These are phyloP conservation scores for Etia nguti DNA, from an alignment of 2,113 vertebrate genomes.

Conservation along the genomic window DNA sequence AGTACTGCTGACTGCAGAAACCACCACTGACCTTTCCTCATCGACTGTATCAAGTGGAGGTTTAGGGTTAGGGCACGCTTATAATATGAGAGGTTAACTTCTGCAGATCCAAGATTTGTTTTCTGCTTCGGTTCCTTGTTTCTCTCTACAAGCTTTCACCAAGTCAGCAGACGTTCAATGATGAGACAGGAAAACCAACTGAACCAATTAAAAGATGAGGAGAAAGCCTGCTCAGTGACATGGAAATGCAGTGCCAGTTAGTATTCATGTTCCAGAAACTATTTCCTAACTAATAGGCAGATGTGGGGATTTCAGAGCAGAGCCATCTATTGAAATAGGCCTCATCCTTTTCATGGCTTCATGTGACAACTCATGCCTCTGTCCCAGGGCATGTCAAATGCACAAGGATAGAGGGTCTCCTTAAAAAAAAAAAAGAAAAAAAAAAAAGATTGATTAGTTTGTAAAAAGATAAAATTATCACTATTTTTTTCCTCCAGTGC, in stretches of 20 bases:
- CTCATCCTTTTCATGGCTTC: constrained; percentile 40
- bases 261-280: neutral
- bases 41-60: neutral
- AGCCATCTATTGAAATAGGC: constrained; percentile 28
- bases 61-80: neutral
- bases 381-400: neutral
- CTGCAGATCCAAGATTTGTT: neutral
- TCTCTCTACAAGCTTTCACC: neutral
- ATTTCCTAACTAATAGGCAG: constrained; percentile 38
- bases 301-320: constrained; percentile 14
- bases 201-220: constrained; percentile 17
- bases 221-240: constrained; percentile 32
- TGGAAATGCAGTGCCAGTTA: constrained; percentile 43
- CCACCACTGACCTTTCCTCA: neutral
- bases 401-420: neutral
- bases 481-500: rapidly evolving
- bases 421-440: neutral
- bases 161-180: constrained; percentile 8
- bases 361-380: constrained; percentile 37
- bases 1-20: neutral
- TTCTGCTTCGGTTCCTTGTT: neutral
- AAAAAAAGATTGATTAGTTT: neutral
- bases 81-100: neutral
- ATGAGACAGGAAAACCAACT: neutral
- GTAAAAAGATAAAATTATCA: neutral